Conservation (phyloP, 1,140 invertebrate species). For the Bombus balteatus region DNA sequence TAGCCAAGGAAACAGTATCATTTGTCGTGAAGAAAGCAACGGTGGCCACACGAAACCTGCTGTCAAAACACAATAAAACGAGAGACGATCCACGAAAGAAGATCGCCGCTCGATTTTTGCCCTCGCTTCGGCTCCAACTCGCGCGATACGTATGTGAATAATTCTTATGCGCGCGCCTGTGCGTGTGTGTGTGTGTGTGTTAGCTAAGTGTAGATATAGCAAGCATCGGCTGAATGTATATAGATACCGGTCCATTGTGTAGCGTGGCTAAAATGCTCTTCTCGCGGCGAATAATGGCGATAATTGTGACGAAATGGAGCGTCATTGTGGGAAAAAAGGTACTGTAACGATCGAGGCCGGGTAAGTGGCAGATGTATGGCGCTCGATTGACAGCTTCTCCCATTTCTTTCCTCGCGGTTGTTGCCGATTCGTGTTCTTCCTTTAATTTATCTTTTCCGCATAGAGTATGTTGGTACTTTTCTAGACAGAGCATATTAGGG, state of each 20-base stretch:
- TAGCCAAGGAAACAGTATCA: constrained; percentile 8
- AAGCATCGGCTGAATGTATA: constrained; percentile 40
- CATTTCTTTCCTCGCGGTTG: constrained; percentile 64
- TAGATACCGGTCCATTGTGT: constrained; percentile 71
- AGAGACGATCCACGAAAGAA: constrained; percentile 61
- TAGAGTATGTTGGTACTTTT: background rate
- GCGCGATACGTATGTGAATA: background rate
- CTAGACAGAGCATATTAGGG: background rate
- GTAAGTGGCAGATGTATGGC: constrained; percentile 79
- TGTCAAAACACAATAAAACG: constrained; percentile 79
- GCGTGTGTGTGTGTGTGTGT: background rate
- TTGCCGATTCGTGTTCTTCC: background rate
- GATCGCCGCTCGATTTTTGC: constrained; percentile 47
- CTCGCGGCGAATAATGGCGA: constrained; percentile 76
- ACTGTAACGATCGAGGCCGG: constrained; percentile 70
- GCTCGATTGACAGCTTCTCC: constrained; percentile 77
- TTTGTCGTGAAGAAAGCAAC: constrained; percentile 19
- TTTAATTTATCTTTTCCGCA: background rate
- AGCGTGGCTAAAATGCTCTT: constrained; percentile 70
- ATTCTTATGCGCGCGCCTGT: background rate
- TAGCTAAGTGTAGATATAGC: background rate
- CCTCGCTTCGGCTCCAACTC: background rate
- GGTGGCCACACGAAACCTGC: constrained; percentile 68
- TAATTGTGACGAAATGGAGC: constrained; percentile 79
- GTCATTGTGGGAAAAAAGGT: constrained; percentile 75